Percentiles rank a stretch among this genome's conserved stretches.
These are phyloP conservation scores for Popillia japonica DNA, from an alignment of 1,140 invertebrate genomes.

Conservation along the genomic window DNA sequence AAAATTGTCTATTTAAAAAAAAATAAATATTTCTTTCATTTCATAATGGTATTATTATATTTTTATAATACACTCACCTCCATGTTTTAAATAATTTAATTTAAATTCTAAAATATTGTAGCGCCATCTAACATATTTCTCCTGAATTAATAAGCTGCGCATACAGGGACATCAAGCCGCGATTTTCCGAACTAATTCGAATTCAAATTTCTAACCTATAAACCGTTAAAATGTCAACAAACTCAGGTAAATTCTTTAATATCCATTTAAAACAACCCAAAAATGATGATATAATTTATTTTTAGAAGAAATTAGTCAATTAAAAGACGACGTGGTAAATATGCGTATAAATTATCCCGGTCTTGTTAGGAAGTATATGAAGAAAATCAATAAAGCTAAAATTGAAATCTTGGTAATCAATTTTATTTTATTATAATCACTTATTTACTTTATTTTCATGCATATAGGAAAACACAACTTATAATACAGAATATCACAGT, in stretches of 20 bases:
- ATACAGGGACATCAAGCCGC: too few species aligned
- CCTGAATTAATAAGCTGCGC: too few species aligned
- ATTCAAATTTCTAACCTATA: too few species aligned
- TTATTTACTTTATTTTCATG: neutral
- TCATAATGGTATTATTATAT: neutral
- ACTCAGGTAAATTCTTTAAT: too few species aligned
- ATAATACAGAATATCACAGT: neutral
- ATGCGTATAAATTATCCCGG: neutral
- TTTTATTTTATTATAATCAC: slow-evolving; percentile 1
- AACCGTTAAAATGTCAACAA: too few species aligned
- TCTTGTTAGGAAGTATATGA: neutral
- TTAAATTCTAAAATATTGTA: too few species aligned
- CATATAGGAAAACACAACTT: neutral
- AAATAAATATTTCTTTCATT: slow-evolving; percentile 42
- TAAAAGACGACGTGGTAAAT: neutral
- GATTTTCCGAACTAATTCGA: too few species aligned
- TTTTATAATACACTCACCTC: too few species aligned
- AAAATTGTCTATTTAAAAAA: slow-evolving; percentile 48
- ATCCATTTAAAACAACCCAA: too few species aligned
- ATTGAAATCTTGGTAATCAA: neutral
- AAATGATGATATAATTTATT: too few species aligned
- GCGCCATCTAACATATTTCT: too few species aligned
- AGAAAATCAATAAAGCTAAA: neutral
- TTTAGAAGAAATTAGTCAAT: neutral
- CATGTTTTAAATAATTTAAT: too few species aligned